Evolutionary conservation across 2,113 vertebrate genomes (phyloP).

Genomic region (Pantherophis guttatus): DNA sequence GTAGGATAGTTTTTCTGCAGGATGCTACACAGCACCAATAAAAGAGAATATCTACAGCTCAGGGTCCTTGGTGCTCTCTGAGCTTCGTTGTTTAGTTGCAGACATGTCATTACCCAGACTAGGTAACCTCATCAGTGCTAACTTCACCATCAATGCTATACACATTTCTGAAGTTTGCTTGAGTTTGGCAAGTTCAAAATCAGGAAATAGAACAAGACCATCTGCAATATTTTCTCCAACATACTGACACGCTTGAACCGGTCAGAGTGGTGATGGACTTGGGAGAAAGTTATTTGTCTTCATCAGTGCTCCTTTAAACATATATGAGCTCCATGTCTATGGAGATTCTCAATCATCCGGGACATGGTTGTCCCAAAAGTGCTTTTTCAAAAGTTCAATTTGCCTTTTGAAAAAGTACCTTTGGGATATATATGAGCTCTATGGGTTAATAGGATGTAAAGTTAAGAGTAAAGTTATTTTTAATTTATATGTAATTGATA

Average conservation of each 20-base stretch:
- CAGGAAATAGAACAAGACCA: background rate
- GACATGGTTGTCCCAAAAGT: background rate
- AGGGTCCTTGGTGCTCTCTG: no score
- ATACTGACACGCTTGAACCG: background rate
- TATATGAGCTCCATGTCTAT: background rate
- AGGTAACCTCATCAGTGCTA: no score
- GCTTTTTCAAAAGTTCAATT: background rate
- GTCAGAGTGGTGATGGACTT: background rate
- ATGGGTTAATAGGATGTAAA: accelerated
- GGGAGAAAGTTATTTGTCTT: background rate
- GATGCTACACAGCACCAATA: background rate
- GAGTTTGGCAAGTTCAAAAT: background rate
- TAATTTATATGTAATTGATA: background rate
- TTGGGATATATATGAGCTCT: background rate
- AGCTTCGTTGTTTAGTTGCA: no score
- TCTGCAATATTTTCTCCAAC: background rate
- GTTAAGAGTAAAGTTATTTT: background rate
- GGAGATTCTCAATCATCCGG: background rate
- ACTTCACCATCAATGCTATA: no score
- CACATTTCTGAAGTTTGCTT: background rate
- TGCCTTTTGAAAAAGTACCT: background rate
- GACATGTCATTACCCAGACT: no score
- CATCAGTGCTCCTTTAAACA: background rate
- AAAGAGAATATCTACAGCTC: no score
- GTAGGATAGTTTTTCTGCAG: background rate